Percentiles rank a stretch among this genome's conserved stretches.
These are phyloP conservation scores for Parnassius apollo DNA, from an alignment of 2,888 invertebrate genomes.

Conservation along the genomic window DNA sequence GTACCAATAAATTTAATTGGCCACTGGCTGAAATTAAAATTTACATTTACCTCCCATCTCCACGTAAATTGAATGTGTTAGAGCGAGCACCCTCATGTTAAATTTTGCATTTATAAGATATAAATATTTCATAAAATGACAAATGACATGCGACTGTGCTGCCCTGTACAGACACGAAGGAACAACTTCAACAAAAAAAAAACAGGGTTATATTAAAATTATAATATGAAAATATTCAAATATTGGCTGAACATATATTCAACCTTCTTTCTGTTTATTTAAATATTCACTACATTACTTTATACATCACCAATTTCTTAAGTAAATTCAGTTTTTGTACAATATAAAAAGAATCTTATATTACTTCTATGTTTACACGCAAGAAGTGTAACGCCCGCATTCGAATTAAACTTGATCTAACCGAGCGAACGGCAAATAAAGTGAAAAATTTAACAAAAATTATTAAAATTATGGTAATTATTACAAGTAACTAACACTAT, in stretches of 20 bases:
- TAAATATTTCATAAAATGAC: constrained; percentile 17
- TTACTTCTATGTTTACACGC: constrained; percentile 72
- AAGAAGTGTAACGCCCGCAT: constrained; percentile 66
- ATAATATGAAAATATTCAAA: constrained; percentile 82
- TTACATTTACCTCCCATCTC: constrained; percentile 69
- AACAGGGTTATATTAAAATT: constrained; percentile 81
- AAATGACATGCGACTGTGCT: constrained; percentile 45
- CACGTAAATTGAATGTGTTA: constrained; percentile 54
- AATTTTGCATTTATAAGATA: constrained; percentile 15
- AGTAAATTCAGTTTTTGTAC: constrained; percentile 82
- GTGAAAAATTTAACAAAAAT: constrained; percentile 70
- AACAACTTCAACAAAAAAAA: constrained; percentile 77
- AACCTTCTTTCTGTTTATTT: constrained; percentile 79
- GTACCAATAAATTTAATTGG: constrained; percentile 80
- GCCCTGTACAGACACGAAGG: constrained; percentile 71
- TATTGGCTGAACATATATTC: constrained; percentile 74
- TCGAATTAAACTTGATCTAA: constrained; percentile 68
- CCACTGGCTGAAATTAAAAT: constrained; percentile 77
- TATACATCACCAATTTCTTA: constrained; percentile 82
- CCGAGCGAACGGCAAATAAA: constrained; percentile 68
- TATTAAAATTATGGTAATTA: constrained; percentile 77
- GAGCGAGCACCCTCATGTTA: constrained; percentile 50
- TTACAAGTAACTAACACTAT: constrained; percentile 73
- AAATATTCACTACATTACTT: constrained; percentile 80
- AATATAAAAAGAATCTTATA: constrained; percentile 81